A percentile compares a stretch with the other conserved stretches of the same genome.
Evolutionary conservation across 2,797 vertebrate species (phyloP).

Genomic region (Odontamblyopus lacepedii): DNA sequence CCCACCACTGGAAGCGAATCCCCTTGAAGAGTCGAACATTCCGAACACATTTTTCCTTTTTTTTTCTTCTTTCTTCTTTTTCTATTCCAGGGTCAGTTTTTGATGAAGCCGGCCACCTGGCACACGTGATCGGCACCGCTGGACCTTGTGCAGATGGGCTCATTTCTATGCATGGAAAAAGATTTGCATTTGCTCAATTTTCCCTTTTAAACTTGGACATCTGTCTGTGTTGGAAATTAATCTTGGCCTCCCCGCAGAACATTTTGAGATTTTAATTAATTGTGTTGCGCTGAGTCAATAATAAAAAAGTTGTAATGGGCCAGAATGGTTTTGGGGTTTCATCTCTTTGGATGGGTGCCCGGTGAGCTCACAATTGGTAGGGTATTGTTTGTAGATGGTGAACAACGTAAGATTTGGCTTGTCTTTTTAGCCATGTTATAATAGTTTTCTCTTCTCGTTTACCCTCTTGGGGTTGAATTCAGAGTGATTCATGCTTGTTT

Average conservation of each 20-base stretch:
- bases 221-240: slow-evolving; percentile 80
- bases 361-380: slow-evolving; percentile 13
- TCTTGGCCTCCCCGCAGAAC: slow-evolving; percentile 65
- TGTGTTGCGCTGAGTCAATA: slow-evolving; percentile 61
- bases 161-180: slow-evolving; percentile 79
- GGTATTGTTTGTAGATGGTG: slow-evolving; percentile 8
- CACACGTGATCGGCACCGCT: slow-evolving; percentile 62
- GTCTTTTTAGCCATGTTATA: too few species aligned
- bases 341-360: background rate
- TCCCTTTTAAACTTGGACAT: slow-evolving; percentile 75
- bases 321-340: slow-evolving; percentile 17
- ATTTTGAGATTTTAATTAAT: slow-evolving; percentile 76
- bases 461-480: too few species aligned
- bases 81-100: slow-evolving; percentile 27
- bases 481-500: too few species aligned
- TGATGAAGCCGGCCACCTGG: slow-evolving; percentile 46
- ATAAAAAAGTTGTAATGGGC: slow-evolving; percentile 44
- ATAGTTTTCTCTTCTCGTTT: too few species aligned
- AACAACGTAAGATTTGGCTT: background rate
- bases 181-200: slow-evolving; percentile 79
- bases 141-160: slow-evolving; percentile 71
- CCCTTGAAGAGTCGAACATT: slow-evolving; percentile 24
- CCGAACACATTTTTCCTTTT: slow-evolving; percentile 10
- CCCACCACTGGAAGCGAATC: slow-evolving; percentile 17
- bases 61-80: slow-evolving; percentile 12